Conservation (phyloP, 2,113 vertebrate species). For the Peromyscus leucopus region DNA sequence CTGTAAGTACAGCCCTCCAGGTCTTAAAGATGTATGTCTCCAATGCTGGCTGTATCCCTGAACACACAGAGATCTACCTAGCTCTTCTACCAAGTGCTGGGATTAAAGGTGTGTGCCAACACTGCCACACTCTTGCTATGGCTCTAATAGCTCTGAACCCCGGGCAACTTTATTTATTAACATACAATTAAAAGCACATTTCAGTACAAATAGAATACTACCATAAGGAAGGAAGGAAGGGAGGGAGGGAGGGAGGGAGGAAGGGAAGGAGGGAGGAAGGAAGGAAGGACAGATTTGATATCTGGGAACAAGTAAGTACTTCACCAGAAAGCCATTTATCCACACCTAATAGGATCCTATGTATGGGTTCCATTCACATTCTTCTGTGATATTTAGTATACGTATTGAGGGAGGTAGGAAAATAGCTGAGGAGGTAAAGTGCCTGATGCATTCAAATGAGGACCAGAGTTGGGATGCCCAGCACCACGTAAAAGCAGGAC, state of each 20-base stretch:
- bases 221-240: too few relatives aligned
- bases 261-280: not conserved
- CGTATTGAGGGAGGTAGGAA: not conserved
- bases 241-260: not conserved
- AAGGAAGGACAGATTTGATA: not conserved
- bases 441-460: not conserved
- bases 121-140: too few relatives aligned
- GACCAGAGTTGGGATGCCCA: not conserved
- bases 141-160: too few relatives aligned
- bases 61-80: too few relatives aligned
- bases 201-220: too few relatives aligned
- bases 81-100: too few relatives aligned
- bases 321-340: not conserved
- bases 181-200: too few relatives aligned
- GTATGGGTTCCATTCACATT: not conserved
- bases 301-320: conserved; percentile 4
- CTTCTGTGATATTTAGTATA: not conserved
- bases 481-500: not conserved
- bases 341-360: not conserved
- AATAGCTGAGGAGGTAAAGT: not conserved
- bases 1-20: too few relatives aligned
- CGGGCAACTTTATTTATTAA: too few relatives aligned
- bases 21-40: too few relatives aligned
- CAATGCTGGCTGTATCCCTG: too few relatives aligned
- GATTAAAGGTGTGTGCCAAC: too few relatives aligned